phyloP scores from a whole-genome alignment of 2,888 invertebrate genomes.

The Automeris io region DNA sequence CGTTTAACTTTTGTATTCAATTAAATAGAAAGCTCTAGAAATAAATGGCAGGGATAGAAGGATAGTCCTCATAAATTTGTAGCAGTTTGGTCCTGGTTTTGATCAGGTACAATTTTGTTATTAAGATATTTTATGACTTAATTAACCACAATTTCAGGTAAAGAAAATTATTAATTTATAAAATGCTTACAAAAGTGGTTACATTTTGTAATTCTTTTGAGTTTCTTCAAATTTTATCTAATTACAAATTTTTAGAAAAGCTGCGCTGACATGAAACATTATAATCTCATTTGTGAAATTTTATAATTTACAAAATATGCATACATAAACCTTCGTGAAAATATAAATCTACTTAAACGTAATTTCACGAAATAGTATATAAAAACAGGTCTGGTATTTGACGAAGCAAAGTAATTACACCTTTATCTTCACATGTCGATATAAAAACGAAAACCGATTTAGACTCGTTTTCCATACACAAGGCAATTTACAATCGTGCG shows the following conservation, averaged over 20 bases:
- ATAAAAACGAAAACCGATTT: neutral
- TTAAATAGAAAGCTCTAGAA: constrained; percentile 68
- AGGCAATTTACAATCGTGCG: neutral
- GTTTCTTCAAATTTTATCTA: too few relatives aligned
- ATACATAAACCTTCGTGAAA: too few relatives aligned
- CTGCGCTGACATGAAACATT: too few relatives aligned
- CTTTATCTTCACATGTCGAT: neutral
- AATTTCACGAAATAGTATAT: too few relatives aligned
- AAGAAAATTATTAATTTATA: neutral
- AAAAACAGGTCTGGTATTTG: too few relatives aligned
- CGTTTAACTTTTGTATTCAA: constrained; percentile 72
- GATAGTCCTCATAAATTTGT: constrained; percentile 42
- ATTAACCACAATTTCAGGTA: neutral
- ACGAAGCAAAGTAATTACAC: neutral
- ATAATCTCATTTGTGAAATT: too few relatives aligned
- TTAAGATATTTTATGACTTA: constrained; percentile 9
- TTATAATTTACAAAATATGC: too few relatives aligned
- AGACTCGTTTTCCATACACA: neutral
- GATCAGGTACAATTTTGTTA: constrained; percentile 29
- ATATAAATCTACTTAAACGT: too few relatives aligned
- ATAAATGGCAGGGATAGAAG: constrained; percentile 44
- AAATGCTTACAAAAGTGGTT: too few relatives aligned
- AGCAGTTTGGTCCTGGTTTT: constrained; percentile 40
- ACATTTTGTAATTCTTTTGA: too few relatives aligned
- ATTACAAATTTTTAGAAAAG: too few relatives aligned